phyloP scores from a whole-genome alignment of 2,113 vertebrate species.

The Pygoscelis antarcticus region DNA sequence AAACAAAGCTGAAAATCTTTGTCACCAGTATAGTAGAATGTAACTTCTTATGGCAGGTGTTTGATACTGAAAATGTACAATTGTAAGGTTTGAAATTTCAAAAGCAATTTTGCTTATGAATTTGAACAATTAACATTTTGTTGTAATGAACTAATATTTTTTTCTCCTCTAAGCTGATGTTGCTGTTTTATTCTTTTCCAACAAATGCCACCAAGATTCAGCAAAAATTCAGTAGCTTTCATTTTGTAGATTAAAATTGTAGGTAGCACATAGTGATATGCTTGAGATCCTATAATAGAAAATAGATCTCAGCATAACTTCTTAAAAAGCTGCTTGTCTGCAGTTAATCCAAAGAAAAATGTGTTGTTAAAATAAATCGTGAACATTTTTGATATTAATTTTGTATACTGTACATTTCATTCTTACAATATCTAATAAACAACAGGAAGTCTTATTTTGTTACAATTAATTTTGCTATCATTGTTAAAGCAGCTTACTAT shows the following conservation, averaged over 20 bases:
- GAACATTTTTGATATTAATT: slow-evolving; percentile 30
- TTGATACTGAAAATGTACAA: neutral
- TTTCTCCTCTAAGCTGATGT: neutral
- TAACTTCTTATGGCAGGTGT: neutral
- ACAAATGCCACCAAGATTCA: neutral
- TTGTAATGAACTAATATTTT: neutral
- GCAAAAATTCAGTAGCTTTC: neutral
- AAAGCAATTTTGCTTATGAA: neutral
- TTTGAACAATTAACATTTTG: neutral
- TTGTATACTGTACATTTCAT: slow-evolving; percentile 44
- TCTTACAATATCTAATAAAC: slow-evolving; percentile 44
- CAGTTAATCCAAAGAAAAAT: slow-evolving; percentile 9
- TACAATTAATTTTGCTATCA: slow-evolving; percentile 33
- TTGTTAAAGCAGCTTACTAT: neutral
- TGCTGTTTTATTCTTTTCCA: neutral
- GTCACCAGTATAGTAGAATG: neutral
- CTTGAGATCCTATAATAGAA: neutral
- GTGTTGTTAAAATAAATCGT: neutral
- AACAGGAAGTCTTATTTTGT: slow-evolving; percentile 46
- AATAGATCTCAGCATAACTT: neutral
- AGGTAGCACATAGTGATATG: neutral
- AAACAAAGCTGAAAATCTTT: neutral
- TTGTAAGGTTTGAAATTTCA: neutral
- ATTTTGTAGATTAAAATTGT: neutral
- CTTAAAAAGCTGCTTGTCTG: neutral